Evolutionary conservation across 1,140 invertebrate species (phyloP).

Genomic region (Drosophila nigromelanica): DNA sequence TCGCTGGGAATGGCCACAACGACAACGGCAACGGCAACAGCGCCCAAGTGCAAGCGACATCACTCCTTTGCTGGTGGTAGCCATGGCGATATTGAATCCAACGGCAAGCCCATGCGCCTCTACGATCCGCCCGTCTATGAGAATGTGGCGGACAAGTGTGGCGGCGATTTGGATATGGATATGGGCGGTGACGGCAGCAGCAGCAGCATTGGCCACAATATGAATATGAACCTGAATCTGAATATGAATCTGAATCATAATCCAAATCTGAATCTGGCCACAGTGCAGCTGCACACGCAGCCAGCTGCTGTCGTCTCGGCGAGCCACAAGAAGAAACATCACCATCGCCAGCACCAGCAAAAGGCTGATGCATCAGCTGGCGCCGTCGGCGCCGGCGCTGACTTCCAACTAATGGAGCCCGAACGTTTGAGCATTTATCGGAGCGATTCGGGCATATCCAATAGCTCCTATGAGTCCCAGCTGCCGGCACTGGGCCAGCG

Average conservation of each 20-base stretch:
- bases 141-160: conserved; percentile 84
- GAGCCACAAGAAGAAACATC: conserved; percentile 75
- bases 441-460: conserved; percentile 83
- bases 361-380: conserved; percentile 59
- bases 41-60: conserved; percentile 72
- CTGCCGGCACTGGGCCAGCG: conserved; percentile 42
- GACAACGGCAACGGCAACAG: conserved; percentile 15
- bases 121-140: conserved; percentile 83
- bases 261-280: conserved; percentile 46
- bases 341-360: conserved; percentile 78
- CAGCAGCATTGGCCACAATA: conserved; percentile 8
- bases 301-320: conserved; percentile 41
- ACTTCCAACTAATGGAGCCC: conserved; percentile 72
- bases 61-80: conserved; percentile 75
- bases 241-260: conserved; percentile 17
- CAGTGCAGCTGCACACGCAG: conserved; percentile 66
- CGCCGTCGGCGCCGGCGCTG: conserved; percentile 28
- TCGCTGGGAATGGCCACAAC: conserved; percentile 26
- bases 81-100: conserved; percentile 74
- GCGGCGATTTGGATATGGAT: conserved; percentile 24
- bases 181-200: conserved; percentile 32
- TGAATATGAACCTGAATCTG: neutral
- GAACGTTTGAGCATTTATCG: conserved; percentile 81
- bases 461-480: conserved; percentile 80
- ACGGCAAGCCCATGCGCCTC: conserved; percentile 54